phyloP scores from a whole-genome alignment of 2,113 vertebrate genomes.

The Rhinoptilus africanus region DNA sequence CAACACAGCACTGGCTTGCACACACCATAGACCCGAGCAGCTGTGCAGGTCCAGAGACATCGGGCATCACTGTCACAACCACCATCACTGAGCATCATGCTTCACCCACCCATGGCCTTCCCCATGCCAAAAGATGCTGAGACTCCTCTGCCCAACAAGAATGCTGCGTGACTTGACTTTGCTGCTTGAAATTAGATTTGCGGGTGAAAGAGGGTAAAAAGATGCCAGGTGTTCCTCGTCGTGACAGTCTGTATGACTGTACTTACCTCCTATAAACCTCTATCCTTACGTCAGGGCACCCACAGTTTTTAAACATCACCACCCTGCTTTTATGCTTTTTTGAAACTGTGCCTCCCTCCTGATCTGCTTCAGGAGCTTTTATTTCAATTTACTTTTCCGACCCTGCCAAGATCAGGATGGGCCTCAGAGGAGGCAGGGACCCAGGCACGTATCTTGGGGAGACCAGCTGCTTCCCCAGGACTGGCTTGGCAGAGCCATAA shows the following conservation, averaged over 20 bases:
- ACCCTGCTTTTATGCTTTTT: background rate
- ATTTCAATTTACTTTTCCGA: background rate
- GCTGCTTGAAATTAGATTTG: background rate
- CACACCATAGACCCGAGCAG: background rate
- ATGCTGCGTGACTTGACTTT: background rate
- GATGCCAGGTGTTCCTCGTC: background rate
- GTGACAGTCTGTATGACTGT: background rate
- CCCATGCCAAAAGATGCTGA: background rate
- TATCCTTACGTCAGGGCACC: background rate
- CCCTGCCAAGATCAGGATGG: background rate
- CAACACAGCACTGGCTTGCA: background rate
- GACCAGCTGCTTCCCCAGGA: background rate
- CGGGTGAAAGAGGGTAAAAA: background rate
- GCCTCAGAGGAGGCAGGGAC: background rate
- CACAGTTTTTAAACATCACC: background rate
- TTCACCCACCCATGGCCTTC: background rate
- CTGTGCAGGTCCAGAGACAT: background rate
- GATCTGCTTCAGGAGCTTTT: background rate
- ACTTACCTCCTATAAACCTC: background rate
- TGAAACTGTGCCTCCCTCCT: background rate
- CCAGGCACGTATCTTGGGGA: accelerated
- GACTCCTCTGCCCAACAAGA: background rate
- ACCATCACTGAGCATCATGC: accelerated
- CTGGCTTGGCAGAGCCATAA: background rate
- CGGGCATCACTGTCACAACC: background rate